phyloP scores from a whole-genome alignment of 2,888 invertebrate genomes.

The Hypomecis punctinalis region DNA sequence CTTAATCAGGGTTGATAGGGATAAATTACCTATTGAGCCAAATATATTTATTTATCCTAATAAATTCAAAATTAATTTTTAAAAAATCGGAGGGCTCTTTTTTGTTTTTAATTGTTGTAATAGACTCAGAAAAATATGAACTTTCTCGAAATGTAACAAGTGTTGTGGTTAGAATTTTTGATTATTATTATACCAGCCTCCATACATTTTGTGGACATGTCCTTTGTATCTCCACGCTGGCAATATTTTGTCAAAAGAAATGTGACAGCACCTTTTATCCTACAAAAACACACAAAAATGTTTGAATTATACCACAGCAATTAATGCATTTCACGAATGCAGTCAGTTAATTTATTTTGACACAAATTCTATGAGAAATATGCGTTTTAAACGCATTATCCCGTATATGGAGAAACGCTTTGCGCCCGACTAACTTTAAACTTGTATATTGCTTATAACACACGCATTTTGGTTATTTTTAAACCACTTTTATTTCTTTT shows the following conservation, averaged over 20 bases:
- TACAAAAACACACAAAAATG: conserved; percentile 20
- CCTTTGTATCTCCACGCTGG: conserved; percentile 15
- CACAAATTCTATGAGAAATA: conserved; percentile 42
- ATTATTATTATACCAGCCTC: too few relatives aligned
- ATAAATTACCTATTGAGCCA: too few relatives aligned
- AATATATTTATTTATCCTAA: too few relatives aligned
- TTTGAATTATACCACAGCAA: conserved; percentile 25
- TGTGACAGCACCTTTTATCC: conserved; percentile 17
- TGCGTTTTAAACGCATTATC: conserved; percentile 40
- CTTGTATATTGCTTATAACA: conserved; percentile 43
- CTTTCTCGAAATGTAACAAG: too few relatives aligned
- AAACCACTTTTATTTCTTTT: conserved; percentile 9
- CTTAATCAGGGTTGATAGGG: too few relatives aligned
- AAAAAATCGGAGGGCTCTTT: too few relatives aligned
- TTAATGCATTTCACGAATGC: conserved; percentile 28
- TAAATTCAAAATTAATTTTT: too few relatives aligned
- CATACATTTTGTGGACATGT: too few relatives aligned
- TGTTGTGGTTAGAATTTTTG: too few relatives aligned
- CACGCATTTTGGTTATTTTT: conserved; percentile 34
- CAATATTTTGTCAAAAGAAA: conserved; percentile 17
- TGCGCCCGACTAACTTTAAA: conserved; percentile 44
- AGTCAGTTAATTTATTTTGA: conserved; percentile 38
- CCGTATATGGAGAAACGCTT: conserved; percentile 45
- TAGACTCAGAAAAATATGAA: too few relatives aligned
- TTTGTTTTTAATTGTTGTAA: too few relatives aligned